Base-by-base conservation (phyloP, 2,113 vertebrate genomes). In the Chlorodrepanis virens region DNA sequence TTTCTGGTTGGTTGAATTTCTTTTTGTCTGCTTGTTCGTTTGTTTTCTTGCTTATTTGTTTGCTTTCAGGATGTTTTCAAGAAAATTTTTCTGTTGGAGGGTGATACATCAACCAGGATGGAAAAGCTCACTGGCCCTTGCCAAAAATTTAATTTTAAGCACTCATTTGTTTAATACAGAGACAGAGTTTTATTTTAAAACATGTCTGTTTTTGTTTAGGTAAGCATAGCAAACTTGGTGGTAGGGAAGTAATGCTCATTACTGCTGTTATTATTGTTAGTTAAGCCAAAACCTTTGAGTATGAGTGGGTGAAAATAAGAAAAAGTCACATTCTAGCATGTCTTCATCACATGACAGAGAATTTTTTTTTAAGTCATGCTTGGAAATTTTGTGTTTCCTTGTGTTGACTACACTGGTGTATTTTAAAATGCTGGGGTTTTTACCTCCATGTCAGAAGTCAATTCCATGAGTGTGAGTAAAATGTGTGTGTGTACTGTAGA, bases 201-300 rank as follows among this genome's bases (percentile, higher is more conserved):
- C 37, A 33, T 56, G 60, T 57, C 86, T 86, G 68, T 1, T 94
- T 94, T 94, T 93, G 54, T 89, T 96, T 89, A 90, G 68, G 80
- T 86, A 88, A 92, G 59, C 1, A 1, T 54, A 92, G 44, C 27
- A 54, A 92, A 57, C 50, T 76, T 80, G 50, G 59, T 61, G 64
- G 68, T 86, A 77, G 76, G 71, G 83, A 94, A 92, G 71, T 93
- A 83, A 81, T 63, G 50, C n/a, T 90, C 59, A 54, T 90, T 92
- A 83, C 45, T 94, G 59, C 27, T 77, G 54, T 77, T 91, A 83
- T 85, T 85, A 33, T 39, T 70, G 54, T 65, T 80, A 80, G 67
- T 69, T 65, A 86, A 86, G 47, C 68, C 68, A 86, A 92, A 88
- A 59, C 16, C 78, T 92, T 77, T 80, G 63, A 74, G 28, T 71